Conservation (phyloP, 2,888 invertebrate genomes). For the Scaptomyza cyrtandrae region DNA sequence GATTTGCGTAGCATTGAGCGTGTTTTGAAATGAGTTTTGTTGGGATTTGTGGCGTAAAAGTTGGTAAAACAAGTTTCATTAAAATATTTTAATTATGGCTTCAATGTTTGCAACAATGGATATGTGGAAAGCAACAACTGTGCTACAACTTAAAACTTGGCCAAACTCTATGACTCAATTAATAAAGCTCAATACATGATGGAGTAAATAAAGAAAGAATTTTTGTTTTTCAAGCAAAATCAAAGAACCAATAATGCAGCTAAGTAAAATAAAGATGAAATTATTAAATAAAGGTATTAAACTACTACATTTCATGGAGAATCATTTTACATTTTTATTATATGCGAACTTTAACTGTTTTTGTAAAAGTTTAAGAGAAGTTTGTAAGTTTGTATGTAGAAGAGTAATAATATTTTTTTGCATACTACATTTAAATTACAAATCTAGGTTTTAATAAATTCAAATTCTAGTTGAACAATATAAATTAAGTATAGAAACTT, state of each 20-base stretch:
- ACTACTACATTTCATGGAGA: too few species aligned
- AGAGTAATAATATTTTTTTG: not conserved
- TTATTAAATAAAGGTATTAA: too few species aligned
- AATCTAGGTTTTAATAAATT: not conserved
- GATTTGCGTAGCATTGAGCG: slow-evolving; percentile 54
- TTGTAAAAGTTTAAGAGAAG: too few species aligned
- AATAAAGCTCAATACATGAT: not conserved
- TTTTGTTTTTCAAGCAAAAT: too few species aligned
- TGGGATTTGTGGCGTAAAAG: slow-evolving; percentile 62
- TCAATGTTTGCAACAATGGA: slow-evolving; percentile 39
- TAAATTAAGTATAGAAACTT: not conserved
- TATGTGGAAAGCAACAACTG: slow-evolving; percentile 22
- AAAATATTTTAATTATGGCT: slow-evolving; percentile 45
- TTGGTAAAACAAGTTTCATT: slow-evolving; percentile 60
- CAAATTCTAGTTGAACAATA: too few species aligned
- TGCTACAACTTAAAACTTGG: slow-evolving; percentile 32
- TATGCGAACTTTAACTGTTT: too few species aligned
- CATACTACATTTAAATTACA: not conserved
- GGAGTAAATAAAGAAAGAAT: not conserved
- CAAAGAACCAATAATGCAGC: too few species aligned
- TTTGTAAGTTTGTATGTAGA: not conserved
- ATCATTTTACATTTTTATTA: too few species aligned
- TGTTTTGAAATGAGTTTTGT: slow-evolving; percentile 54
- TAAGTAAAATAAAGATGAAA: too few species aligned
- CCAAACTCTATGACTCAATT: slow-evolving; percentile 17